Evolutionary conservation across 1,140 invertebrate species (phyloP).

Genomic region (Colletes gigas): DNA sequence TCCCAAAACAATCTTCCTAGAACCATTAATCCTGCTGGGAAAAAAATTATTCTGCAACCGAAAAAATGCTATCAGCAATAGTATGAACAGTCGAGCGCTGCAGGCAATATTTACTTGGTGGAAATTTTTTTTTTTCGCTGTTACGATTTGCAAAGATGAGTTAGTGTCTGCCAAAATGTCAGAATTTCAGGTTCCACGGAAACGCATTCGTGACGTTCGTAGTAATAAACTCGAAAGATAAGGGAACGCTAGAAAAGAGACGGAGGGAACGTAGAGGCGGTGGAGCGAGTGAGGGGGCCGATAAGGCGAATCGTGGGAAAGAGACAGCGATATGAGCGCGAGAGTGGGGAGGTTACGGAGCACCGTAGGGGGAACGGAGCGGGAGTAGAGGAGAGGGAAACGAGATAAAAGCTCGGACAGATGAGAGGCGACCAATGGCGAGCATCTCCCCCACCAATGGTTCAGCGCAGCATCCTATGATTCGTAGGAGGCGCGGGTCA

Average conservation of each 20-base stretch:
- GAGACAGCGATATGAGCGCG: slow-evolving; percentile 9
- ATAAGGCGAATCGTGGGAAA: not conserved
- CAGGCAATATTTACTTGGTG: too few species aligned
- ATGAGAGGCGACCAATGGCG: slow-evolving; percentile 62
- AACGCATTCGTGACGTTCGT: too few species aligned
- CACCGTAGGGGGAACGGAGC: slow-evolving; percentile 8
- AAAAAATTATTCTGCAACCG: too few species aligned
- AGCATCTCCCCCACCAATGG: slow-evolving; percentile 49
- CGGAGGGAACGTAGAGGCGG: slow-evolving; percentile 18
- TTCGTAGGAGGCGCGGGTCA: slow-evolving; percentile 58
- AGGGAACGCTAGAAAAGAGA: slow-evolving; percentile 6
- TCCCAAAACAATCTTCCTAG: too few species aligned
- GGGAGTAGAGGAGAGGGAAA: slow-evolving; percentile 30
- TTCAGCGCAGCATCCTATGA: slow-evolving; percentile 68
- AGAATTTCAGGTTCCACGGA: too few species aligned
- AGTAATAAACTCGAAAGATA: too few species aligned
- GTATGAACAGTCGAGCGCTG: too few species aligned
- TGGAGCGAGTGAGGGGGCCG: not conserved
- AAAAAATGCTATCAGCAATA: too few species aligned
- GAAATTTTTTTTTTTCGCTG: too few species aligned
- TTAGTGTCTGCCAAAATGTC: too few species aligned
- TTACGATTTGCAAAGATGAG: too few species aligned
- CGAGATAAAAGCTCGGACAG: slow-evolving; percentile 66
- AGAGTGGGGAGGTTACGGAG: slow-evolving; percentile 10
- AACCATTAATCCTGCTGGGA: too few species aligned